These are phyloP conservation scores for Dromius quadrimaculatus DNA, from an alignment of 2,888 invertebrate genomes.

Conservation along the genomic window DNA sequence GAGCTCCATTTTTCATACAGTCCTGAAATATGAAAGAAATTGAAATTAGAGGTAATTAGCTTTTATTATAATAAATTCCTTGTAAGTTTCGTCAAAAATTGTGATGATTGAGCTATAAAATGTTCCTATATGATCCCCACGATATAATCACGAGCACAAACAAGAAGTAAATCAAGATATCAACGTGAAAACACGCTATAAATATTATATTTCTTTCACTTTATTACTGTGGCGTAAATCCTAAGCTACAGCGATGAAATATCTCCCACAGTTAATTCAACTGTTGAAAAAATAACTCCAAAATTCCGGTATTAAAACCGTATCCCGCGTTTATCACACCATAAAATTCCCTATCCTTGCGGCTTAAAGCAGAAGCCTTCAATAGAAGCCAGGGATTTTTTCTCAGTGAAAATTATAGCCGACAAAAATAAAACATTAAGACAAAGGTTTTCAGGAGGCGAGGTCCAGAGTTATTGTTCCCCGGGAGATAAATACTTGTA, in stretches of 20 bases:
- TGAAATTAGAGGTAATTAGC: no score
- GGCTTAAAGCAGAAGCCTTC: conserved; percentile 14
- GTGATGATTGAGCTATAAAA: no score
- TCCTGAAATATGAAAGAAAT: no score
- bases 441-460: conserved; percentile 18
- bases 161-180: conserved; percentile 6
- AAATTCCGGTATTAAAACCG: conserved; percentile 9
- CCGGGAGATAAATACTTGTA: conserved; percentile 8
- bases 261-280: conserved; percentile 21
- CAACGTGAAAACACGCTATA: not conserved
- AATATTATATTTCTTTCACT: conserved; percentile 9
- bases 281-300: conserved; percentile 27
- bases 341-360: conserved; percentile 14
- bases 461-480: conserved; percentile 15
- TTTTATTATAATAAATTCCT: no score
- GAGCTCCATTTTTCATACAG: no score
- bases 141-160: not conserved
- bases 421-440: conserved; percentile 23
- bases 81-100: no score
- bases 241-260: conserved; percentile 1
- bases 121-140: no score
- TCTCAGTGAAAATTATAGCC: conserved; percentile 23
- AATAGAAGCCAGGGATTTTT: conserved; percentile 6
- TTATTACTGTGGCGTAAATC: conserved; percentile 1
- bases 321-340: conserved; percentile 16